A percentile compares a stretch with the other conserved stretches of the same genome.
phyloP scores from a whole-genome alignment of 2,113 vertebrate genomes.

The Callorhinus ursinus region DNA sequence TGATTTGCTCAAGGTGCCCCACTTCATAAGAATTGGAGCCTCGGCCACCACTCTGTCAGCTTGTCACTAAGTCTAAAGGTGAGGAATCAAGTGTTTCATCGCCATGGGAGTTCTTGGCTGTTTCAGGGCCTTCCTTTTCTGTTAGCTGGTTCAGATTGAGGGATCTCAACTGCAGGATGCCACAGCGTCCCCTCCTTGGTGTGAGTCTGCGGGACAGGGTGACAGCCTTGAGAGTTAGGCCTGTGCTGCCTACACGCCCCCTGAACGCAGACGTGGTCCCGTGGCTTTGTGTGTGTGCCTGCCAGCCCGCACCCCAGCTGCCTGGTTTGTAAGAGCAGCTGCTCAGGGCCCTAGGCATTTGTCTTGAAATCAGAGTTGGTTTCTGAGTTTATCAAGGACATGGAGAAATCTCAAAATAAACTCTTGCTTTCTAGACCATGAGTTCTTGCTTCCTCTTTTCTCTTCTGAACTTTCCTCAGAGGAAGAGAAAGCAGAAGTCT shows the following conservation, averaged over 20 bases:
- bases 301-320: background rate
- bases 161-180: background rate
- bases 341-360: background rate
- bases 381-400: background rate
- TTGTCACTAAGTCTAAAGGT: background rate
- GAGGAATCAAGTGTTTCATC: background rate
- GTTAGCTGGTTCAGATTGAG: background rate
- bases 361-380: background rate
- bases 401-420: slow-evolving; percentile 48
- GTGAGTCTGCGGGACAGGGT: background rate
- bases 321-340: background rate
- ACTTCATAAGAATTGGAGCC: background rate
- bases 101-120: background rate
- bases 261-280: background rate
- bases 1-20: background rate
- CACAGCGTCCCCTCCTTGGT: background rate
- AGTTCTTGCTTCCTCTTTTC: slow-evolving; percentile 66
- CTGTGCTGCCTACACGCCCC: background rate
- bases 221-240: background rate
- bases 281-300: background rate
- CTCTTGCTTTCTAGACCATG: slow-evolving; percentile 55
- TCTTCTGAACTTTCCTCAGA: slow-evolving; percentile 62
- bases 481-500: slow-evolving; percentile 74
- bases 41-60: background rate
- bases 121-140: background rate